Conservation (phyloP, 2,113 vertebrate genomes). For the Hemiscyllium ocellatum region DNA sequence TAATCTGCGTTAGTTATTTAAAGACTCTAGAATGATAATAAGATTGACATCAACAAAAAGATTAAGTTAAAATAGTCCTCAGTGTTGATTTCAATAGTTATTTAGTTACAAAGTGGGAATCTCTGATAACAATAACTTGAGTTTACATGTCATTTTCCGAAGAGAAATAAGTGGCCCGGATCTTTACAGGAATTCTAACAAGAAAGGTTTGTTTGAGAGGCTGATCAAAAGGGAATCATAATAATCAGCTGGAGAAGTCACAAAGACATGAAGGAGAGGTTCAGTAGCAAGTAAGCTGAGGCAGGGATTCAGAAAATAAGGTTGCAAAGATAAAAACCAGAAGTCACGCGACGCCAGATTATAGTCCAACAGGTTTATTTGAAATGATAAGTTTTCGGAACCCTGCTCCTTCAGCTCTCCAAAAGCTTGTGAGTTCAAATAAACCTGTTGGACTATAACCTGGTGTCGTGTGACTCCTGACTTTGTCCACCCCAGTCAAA, state of each 20-base stretch:
- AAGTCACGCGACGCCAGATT: too few relatives aligned
- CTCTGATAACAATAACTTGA: neutral
- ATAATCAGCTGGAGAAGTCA: neutral
- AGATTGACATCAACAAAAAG: neutral
- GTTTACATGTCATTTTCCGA: neutral
- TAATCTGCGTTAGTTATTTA: neutral
- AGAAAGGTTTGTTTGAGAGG: neutral
- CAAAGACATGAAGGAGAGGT: neutral
- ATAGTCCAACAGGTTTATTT: too few relatives aligned
- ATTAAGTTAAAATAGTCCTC: neutral
- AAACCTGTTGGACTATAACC: too few relatives aligned
- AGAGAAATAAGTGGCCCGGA: neutral
- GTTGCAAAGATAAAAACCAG: neutral
- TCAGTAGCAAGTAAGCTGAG: neutral
- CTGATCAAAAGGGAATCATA: neutral
- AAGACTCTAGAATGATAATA: neutral
- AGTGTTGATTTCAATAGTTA: neutral
- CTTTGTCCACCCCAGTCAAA: too few relatives aligned
- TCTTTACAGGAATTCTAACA: neutral
- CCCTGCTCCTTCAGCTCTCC: too few relatives aligned
- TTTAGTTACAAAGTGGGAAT: neutral
- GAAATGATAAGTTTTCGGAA: too few relatives aligned
- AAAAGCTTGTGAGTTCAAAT: too few relatives aligned
- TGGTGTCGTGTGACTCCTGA: too few relatives aligned
- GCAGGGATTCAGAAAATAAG: neutral